Percentiles rank a stretch among this genome's conserved stretches.
Evolutionary conservation across 2,113 vertebrate species (phyloP).

Genomic region (Pseudonaja textilis): DNA sequence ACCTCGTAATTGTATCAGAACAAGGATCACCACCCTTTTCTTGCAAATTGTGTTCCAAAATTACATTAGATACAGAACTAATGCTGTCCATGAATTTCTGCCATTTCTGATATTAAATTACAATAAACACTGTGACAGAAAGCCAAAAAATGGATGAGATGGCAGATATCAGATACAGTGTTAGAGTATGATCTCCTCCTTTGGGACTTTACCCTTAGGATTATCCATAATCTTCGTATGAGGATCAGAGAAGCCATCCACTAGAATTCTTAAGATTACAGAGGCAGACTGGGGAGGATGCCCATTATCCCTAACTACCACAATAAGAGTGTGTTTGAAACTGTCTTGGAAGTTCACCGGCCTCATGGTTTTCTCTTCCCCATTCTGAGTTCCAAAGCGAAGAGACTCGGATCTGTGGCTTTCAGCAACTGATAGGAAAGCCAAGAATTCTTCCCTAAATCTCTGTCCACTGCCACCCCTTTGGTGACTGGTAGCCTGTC

Average conservation of each 20-base stretch:
- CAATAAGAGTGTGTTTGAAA: conserved; percentile 71
- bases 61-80: not conserved
- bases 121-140: conserved; percentile 70
- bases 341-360: conserved; percentile 51
- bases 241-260: not conserved
- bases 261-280: not conserved
- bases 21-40: conserved; percentile 50
- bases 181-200: not conserved
- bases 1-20: conserved; percentile 7
- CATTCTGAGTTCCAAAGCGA: not conserved
- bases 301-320: not conserved
- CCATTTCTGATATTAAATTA: conserved; percentile 48
- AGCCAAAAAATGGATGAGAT: not conserved
- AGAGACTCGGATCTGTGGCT: not conserved
- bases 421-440: not conserved
- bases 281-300: not conserved
- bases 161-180: not conserved
- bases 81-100: not conserved
- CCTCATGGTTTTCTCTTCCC: not conserved
- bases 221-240: not conserved
- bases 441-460: not conserved
- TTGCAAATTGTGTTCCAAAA: conserved; percentile 44
- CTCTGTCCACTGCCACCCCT: not conserved
- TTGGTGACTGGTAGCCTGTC: conserved; percentile 9
- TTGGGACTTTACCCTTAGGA: not conserved